Evolutionary conservation across 2,888 invertebrate genomes (phyloP).

Genomic region (Brassicogethes aeneus): DNA sequence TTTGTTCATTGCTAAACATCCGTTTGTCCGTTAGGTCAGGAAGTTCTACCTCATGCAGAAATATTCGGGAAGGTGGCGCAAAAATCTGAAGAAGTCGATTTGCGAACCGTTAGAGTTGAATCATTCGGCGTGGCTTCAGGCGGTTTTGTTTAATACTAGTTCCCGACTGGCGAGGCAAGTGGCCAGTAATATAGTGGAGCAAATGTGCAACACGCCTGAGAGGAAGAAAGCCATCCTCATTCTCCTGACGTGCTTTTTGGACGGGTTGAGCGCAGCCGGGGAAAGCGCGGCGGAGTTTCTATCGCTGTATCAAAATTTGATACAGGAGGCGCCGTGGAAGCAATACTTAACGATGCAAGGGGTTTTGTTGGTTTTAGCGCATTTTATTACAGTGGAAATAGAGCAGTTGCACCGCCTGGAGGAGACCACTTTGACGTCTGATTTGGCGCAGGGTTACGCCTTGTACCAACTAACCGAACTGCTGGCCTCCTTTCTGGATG

Average conservation of each 20-base stretch:
- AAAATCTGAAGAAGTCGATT: conserved; percentile 23
- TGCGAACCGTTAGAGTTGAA: conserved; percentile 53
- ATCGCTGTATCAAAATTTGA: conserved; percentile 74
- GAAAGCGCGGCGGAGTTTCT: conserved; percentile 91
- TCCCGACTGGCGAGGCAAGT: conserved; percentile 83
- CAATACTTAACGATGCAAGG: conserved; percentile 86
- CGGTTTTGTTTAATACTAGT: conserved; percentile 87
- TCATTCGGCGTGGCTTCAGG: conserved; percentile 77
- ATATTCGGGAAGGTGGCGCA: conserved; percentile 62
- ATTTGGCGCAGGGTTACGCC: conserved; percentile 88
- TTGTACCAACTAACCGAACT: conserved; percentile 79
- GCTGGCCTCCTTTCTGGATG: conserved; percentile 80
- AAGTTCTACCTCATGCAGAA: conserved; percentile 62
- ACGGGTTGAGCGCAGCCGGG: conserved; percentile 77
- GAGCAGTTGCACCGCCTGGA: conserved; percentile 81
- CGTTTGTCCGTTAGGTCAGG: conserved; percentile 20
- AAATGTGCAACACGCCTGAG: conserved; percentile 61
- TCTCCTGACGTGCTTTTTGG: conserved; percentile 78
- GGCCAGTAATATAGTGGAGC: conserved; percentile 81
- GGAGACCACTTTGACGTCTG: conserved; percentile 86
- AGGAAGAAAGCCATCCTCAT: conserved; percentile 72
- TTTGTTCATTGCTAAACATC: too few relatives aligned
- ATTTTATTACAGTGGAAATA: conserved; percentile 81
- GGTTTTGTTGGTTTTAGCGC: conserved; percentile 74
- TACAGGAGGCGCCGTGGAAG: conserved; percentile 84